Evolutionary conservation across 2,797 vertebrate species (phyloP).

Genomic region (Pipistrellus nathusii): DNA sequence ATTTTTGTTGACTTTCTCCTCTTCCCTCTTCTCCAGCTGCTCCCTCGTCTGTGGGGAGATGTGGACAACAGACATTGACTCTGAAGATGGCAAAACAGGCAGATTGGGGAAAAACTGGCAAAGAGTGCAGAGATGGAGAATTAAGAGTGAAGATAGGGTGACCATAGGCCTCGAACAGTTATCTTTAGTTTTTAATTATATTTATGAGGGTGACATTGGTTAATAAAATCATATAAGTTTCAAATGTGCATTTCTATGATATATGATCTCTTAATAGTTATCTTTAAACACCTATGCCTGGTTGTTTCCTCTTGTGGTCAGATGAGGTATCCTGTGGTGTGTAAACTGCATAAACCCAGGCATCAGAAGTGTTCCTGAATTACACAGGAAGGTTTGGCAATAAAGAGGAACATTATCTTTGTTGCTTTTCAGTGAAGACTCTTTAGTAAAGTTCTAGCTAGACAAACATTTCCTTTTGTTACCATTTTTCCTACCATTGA

Average conservation of each 20-base stretch:
- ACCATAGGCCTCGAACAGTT: background rate
- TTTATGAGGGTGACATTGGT: background rate
- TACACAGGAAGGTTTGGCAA: background rate
- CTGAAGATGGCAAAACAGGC: background rate
- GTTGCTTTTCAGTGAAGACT: background rate
- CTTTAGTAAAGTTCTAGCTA: background rate
- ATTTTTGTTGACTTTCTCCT: background rate
- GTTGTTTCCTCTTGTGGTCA: background rate
- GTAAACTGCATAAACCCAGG: background rate
- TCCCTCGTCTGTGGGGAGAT: background rate
- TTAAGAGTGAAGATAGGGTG: background rate
- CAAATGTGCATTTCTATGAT: background rate
- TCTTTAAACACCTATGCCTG: background rate
- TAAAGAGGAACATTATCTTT: background rate
- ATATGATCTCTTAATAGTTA: background rate
- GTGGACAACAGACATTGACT: background rate
- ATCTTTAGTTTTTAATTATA: background rate
- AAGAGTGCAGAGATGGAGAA: background rate
- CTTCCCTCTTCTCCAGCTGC: background rate
- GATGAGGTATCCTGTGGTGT: background rate
- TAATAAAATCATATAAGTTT: background rate
- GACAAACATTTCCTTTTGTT: background rate
- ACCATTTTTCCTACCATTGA: background rate
- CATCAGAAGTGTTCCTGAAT: background rate
- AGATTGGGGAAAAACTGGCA: background rate